Base-by-base conservation (phyloP, 2,797 vertebrate genomes). In the Linurgus olivaceus region DNA sequence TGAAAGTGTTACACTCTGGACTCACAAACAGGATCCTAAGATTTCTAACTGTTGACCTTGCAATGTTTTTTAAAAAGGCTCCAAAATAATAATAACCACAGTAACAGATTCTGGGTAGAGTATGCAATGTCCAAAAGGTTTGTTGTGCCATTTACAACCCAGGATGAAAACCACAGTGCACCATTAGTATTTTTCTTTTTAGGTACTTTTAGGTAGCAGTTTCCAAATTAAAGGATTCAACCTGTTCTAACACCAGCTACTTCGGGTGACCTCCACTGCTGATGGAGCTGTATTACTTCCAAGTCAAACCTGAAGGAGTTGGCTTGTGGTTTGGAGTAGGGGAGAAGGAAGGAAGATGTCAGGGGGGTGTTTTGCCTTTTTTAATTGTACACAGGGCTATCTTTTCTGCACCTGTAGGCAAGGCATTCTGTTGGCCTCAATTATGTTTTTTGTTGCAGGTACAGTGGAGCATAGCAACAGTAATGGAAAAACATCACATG, bases 351-450 rank as follows among this genome's bases (percentile, higher is more conserved):
- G 3, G 8, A 29, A 50, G 12, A 58, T 28, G 8, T 58, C 47
- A 37, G 4, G 5, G 3, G 16, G 1, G 1, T 2, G 2, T 4
- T 58, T 15, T 13, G 10, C 3, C 8, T 31, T 66, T 33, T 55
- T 54, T 23, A 7, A 35, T 77, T 86, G 51, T 7, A 35, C 23
- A 71, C 6, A 29, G 33, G 5, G 29, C 9, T 10, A 7, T 28
- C 59, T 65, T 58, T 79, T n/a, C 20, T 33, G 28, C n/a, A 65
- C 9, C 18, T 38, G 44, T 5, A 28, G 42, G 17, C 17, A 61
- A 52, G 31, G 18, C 52, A 78, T 71, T 71, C 68, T 13, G 5
- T 13, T 47, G 31, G 17, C 19, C 58, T 75, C 23, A 55, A 3
- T 44, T 42, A 21, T 7, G 7, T 0, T 78, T 23, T 52, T 24